A percentile compares a stretch with the other conserved stretches of the same genome.
Conservation (phyloP, 2,797 vertebrate species). For the Sebastes steindachneri region DNA sequence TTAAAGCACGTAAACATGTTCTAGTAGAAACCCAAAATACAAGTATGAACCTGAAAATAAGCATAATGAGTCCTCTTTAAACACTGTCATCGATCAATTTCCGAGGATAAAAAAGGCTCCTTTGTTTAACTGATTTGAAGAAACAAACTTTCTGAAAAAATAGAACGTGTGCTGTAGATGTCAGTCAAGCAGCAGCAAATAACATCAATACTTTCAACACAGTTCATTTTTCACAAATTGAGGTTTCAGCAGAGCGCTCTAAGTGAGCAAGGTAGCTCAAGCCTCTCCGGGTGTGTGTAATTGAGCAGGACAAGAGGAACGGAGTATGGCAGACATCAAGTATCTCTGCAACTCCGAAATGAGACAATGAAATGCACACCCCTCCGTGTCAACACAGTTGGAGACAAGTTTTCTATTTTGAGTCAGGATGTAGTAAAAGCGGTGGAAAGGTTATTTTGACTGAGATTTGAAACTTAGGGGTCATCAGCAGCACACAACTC, state of each 20-base stretch:
- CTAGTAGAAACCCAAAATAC: no score
- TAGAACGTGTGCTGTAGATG: neutral
- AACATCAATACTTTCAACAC: constrained; percentile 34
- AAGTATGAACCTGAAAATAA: no score
- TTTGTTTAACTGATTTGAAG: neutral
- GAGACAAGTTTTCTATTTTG: constrained; percentile 59
- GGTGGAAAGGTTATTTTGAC: constrained; percentile 49
- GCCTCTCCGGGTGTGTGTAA: constrained; percentile 53
- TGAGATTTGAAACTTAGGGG: constrained; percentile 59
- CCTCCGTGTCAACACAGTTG: constrained; percentile 42
- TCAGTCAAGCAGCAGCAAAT: constrained; percentile 10
- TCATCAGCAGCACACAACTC: constrained; percentile 1
- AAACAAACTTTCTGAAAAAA: constrained; percentile 15
- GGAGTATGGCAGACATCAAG: constrained; percentile 55
- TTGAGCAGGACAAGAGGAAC: constrained; percentile 64
- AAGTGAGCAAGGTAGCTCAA: constrained; percentile 36
- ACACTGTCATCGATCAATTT: neutral
- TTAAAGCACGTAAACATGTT: no score
- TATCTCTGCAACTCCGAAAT: constrained; percentile 47
- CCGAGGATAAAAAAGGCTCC: neutral
- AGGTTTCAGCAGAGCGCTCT: constrained; percentile 28
- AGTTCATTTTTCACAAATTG: constrained; percentile 44
- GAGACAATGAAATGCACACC: constrained; percentile 55
- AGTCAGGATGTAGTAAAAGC: constrained; percentile 48
- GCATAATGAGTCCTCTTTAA: no score